Percentiles rank a stretch among this genome's conserved stretches.
Evolutionary conservation across 2,888 invertebrate genomes (phyloP).

Genomic region (Microplitis deprimator): DNA sequence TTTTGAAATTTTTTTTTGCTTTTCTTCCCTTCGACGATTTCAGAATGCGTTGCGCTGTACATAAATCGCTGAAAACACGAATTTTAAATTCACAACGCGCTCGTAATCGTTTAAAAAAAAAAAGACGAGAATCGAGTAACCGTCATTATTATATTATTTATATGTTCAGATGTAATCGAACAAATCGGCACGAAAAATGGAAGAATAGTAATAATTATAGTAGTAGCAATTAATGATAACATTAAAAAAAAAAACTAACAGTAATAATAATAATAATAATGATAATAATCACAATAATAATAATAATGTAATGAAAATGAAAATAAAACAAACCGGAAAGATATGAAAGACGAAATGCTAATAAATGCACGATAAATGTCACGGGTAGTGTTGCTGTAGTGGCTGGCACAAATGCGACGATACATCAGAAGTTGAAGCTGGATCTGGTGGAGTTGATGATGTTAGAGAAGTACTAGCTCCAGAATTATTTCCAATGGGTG

Average conservation of each 20-base stretch:
- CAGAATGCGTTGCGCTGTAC: constrained; percentile 3
- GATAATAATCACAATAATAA: constrained; percentile 11
- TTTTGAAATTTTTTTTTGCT: neutral
- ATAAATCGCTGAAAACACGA: constrained; percentile 22
- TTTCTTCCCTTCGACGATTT: constrained; percentile 14
- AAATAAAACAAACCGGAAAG: constrained; percentile 47
- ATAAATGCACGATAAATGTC: constrained; percentile 62
- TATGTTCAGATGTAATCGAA: constrained; percentile 16
- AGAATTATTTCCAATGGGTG: neutral
- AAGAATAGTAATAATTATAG: constrained; percentile 10
- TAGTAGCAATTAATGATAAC: constrained; percentile 3
- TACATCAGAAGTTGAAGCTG: constrained; percentile 24
- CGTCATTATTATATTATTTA: constrained; percentile 18
- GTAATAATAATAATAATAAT: constrained; percentile 8
- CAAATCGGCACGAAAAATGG: constrained; percentile 26
- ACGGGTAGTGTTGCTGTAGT: constrained; percentile 66
- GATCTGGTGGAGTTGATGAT: constrained; percentile 3
- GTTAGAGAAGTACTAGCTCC: constrained; percentile 16
- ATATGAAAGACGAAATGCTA: constrained; percentile 48
- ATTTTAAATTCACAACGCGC: constrained; percentile 15
- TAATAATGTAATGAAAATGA: constrained; percentile 35
- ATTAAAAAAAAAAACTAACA: constrained; percentile 23
- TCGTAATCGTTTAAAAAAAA: constrained; percentile 36
- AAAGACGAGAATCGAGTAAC: constrained; percentile 31
- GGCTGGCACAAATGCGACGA: constrained; percentile 49